Conservation (phyloP, 2,797 vertebrate genomes). For the Xiphophorus birchmanni region DNA sequence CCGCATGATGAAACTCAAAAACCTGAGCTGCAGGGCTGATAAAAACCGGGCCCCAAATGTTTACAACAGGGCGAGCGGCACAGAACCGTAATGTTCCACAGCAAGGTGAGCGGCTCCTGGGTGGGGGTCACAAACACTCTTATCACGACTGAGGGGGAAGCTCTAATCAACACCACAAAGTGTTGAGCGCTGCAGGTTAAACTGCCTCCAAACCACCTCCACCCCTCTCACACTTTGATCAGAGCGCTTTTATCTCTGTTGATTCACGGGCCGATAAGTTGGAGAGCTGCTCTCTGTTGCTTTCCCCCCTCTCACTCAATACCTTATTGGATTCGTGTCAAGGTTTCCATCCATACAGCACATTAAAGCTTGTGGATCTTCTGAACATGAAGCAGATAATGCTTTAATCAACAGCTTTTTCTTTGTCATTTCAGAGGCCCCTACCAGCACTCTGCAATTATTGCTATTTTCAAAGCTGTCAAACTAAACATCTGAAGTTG, state of each 20-base stretch:
- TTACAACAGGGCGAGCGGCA: not conserved
- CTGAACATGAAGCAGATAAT: slow-evolving; percentile 16
- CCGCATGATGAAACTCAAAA: slow-evolving; percentile 2
- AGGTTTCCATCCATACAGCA: slow-evolving; percentile 35
- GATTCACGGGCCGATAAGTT: slow-evolving; percentile 32
- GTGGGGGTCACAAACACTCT: not conserved
- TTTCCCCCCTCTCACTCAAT: slow-evolving; percentile 11
- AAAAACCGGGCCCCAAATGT: not conserved
- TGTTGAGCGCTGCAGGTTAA: slow-evolving; percentile 2
- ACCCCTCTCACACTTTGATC: slow-evolving; percentile 32
- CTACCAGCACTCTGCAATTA: slow-evolving; percentile 27
- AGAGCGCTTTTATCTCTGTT: slow-evolving; percentile 42
- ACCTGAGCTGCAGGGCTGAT: slow-evolving; percentile 10
- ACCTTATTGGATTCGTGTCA: slow-evolving; percentile 35
- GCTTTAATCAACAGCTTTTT: slow-evolving; percentile 35
- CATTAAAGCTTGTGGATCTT: slow-evolving; percentile 16
- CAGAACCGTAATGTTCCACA: slow-evolving; percentile 3
- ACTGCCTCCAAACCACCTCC: slow-evolving; percentile 2
- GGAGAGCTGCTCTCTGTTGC: slow-evolving; percentile 15
- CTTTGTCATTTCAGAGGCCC: slow-evolving; percentile 29
- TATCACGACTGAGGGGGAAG: slow-evolving; percentile 3
- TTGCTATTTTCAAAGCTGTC: slow-evolving; percentile 43
- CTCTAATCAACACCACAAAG: slow-evolving; percentile 15
- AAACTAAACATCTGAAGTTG: slow-evolving; percentile 20
- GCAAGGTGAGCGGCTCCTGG: not conserved